Conservation (phyloP, 2,888 invertebrate species). For the Hirtodrosophila confusa region DNA sequence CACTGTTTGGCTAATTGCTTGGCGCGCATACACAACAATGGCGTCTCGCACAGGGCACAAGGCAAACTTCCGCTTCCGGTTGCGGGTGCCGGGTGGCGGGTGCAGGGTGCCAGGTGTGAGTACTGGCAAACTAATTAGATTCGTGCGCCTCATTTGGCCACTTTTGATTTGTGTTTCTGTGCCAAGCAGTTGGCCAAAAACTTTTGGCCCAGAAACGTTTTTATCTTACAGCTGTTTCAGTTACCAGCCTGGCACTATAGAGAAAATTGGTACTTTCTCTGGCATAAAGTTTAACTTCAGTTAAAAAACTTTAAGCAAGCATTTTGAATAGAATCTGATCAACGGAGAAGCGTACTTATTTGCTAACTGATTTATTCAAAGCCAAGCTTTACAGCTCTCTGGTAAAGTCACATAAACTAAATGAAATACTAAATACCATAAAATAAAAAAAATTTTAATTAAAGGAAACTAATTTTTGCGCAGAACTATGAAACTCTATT, state of each 20-base stretch:
- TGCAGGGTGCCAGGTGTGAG: conserved; percentile 1
- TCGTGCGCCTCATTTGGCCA: conserved; percentile 72
- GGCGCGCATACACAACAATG: conserved; percentile 57
- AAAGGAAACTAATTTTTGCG: too few species aligned
- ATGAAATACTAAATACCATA: too few species aligned
- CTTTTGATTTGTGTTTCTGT: conserved; percentile 65
- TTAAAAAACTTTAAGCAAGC: too few species aligned
- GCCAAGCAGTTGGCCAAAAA: conserved; percentile 50
- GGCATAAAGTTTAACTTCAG: too few species aligned
- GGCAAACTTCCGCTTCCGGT: conserved; percentile 69
- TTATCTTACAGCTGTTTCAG: conserved; percentile 50
- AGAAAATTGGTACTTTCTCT: too few species aligned
- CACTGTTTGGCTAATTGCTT: conserved; percentile 75
- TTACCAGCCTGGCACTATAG: conserved; percentile 1
- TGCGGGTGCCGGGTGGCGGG: background rate
- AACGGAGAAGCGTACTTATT: too few species aligned
- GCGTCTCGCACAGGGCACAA: conserved; percentile 32
- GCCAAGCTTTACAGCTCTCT: too few species aligned
- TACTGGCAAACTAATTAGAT: conserved; percentile 75
- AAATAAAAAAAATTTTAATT: too few species aligned
- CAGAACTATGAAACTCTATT: too few species aligned
- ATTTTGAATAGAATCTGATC: too few species aligned
- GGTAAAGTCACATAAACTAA: too few species aligned
- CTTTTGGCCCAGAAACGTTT: conserved; percentile 46
- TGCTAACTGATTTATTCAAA: too few species aligned